Evolutionary conservation across 2,888 invertebrate species (phyloP).

Genomic region (Xestia sexstrigata): DNA sequence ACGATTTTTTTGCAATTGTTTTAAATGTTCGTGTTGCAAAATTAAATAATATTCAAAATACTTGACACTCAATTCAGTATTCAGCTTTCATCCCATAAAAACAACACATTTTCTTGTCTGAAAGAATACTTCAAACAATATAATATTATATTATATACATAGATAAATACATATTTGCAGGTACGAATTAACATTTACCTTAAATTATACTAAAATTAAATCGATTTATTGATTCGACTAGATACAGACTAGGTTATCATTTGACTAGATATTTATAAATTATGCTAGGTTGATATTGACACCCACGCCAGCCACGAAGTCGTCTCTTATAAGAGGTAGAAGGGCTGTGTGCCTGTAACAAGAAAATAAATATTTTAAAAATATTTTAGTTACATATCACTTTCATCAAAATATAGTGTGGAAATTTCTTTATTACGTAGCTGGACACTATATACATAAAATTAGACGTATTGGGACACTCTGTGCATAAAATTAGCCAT

Average conservation of each 20-base stretch:
- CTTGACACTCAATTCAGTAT: constrained; percentile 21
- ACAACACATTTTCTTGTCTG: neutral
- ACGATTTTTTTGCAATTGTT: neutral
- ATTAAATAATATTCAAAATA: neutral
- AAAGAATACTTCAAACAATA: constrained; percentile 3
- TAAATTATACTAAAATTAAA: constrained; percentile 63
- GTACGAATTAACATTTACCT: constrained; percentile 64
- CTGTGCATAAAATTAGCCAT: neutral
- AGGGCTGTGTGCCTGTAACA: constrained; percentile 92
- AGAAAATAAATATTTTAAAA: constrained; percentile 42
- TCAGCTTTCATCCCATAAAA: constrained; percentile 3
- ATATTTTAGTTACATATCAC: neutral
- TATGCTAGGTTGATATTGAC: constrained; percentile 90
- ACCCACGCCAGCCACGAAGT: constrained; percentile 92
- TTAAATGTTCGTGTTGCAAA: neutral
- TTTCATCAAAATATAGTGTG: neutral
- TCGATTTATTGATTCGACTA: constrained; percentile 67
- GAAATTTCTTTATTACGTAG: neutral
- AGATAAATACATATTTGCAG: constrained; percentile 55
- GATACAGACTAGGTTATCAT: constrained; percentile 59
- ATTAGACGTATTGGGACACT: too few species aligned
- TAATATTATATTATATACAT: neutral
- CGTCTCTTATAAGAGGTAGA: constrained; percentile 92
- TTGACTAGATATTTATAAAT: constrained; percentile 73
- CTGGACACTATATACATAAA: too few species aligned